Evolutionary conservation across 2,797 vertebrate species (phyloP).

Genomic region (Melanitta fusca): DNA sequence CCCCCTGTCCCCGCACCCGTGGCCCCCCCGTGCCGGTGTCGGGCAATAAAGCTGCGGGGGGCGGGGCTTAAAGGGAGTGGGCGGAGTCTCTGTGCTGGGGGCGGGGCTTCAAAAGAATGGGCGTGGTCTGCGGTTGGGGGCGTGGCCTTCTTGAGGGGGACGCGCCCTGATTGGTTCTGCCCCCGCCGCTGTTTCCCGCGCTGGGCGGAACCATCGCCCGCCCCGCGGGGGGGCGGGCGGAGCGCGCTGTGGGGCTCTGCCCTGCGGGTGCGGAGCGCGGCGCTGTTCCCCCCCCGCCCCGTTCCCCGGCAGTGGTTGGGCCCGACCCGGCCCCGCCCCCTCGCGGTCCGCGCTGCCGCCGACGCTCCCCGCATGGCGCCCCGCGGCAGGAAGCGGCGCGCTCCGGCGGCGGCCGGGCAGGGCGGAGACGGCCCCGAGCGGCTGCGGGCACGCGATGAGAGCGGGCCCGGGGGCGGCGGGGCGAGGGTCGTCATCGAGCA

Average conservation of each 20-base stretch:
- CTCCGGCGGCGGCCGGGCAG: neutral
- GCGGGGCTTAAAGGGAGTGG: too few relatives aligned
- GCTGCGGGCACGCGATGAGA: neutral
- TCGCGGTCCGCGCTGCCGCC: too few relatives aligned
- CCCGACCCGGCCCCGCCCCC: too few relatives aligned
- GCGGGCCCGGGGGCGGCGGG: neutral
- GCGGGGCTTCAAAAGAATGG: too few relatives aligned
- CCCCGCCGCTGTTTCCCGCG: too few relatives aligned
- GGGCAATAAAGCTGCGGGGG: too few relatives aligned
- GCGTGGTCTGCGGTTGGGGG: neutral
- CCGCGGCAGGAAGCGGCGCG: constrained; percentile 70
- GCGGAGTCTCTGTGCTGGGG: too few relatives aligned
- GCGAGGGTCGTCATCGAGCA: constrained; percentile 76
- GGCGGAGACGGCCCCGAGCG: neutral
- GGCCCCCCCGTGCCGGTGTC: too few relatives aligned
- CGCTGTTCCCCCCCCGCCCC: too few relatives aligned
- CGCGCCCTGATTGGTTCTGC: neutral
- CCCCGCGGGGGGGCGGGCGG: neutral
- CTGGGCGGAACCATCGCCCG: too few relatives aligned
- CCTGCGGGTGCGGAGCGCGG: neutral
- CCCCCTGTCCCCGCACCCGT: neutral
- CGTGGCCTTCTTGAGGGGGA: rapidly evolving
- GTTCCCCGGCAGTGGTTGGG: too few relatives aligned
- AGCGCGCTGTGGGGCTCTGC: too few relatives aligned
- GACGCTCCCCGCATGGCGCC: constrained; percentile 67